Evolutionary conservation across 2,797 vertebrate species (phyloP).

Genomic region (Lepilemur septentrionalis): DNA sequence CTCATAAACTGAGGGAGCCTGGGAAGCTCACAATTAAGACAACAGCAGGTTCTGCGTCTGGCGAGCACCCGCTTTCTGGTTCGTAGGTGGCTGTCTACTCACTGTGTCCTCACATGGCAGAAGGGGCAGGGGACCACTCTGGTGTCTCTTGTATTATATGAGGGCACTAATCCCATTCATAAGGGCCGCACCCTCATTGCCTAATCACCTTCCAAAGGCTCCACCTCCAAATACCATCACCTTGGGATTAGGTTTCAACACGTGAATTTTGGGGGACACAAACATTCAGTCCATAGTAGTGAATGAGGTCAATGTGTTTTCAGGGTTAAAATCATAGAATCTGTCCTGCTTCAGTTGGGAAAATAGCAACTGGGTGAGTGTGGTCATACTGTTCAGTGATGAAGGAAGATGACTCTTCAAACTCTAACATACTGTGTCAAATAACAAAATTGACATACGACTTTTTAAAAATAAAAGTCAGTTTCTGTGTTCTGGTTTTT

Average conservation of each 20-base stretch:
- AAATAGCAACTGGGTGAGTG: neutral
- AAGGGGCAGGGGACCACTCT: neutral
- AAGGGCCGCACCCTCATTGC: neutral
- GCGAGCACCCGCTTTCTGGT: neutral
- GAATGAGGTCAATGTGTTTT: neutral
- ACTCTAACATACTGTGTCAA: neutral
- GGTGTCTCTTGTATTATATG: neutral
- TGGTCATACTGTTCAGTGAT: neutral
- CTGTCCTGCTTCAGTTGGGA: neutral
- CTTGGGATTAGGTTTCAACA: neutral
- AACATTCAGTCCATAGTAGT: neutral
- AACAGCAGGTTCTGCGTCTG: neutral
- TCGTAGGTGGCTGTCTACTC: neutral
- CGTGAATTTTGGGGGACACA: neutral
- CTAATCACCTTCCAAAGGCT: neutral
- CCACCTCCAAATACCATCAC: neutral
- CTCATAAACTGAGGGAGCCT: neutral
- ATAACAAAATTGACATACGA: neutral
- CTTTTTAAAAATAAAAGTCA: neutral
- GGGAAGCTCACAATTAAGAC: neutral
- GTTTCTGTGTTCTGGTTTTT: neutral
- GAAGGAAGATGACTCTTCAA: neutral
- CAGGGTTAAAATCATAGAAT: neutral
- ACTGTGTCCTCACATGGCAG: too few species aligned
- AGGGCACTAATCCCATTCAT: neutral